Evolutionary conservation across 2,797 vertebrate species (phyloP).

Genomic region (Pogonophryne albipinna): DNA sequence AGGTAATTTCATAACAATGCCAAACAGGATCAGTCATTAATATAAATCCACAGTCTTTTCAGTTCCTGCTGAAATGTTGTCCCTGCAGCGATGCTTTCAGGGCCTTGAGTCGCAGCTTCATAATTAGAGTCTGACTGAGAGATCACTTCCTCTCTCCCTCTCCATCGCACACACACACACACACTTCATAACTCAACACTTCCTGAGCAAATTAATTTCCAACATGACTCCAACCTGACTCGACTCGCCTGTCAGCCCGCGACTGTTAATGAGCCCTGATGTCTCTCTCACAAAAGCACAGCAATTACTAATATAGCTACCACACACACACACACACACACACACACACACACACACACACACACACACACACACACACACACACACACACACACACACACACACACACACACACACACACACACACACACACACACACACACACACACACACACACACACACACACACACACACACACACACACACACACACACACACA

Average conservation of each 20-base stretch:
- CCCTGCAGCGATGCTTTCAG: constrained; percentile 24
- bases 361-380: no score
- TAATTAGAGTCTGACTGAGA: constrained; percentile 46
- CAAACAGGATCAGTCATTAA: neutral
- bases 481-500: no score
- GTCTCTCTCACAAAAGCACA: constrained; percentile 50
- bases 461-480: no score
- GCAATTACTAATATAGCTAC: constrained; percentile 44
- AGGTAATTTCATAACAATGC: neutral
- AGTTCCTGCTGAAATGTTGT: constrained; percentile 12
- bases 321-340: neutral
- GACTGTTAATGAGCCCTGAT: constrained; percentile 66
- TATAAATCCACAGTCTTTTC: neutral
- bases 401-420: neutral
- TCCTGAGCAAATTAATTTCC: constrained; percentile 71
- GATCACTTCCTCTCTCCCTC: neutral
- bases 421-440: neutral
- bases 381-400: no score
- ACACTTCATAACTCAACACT: constrained; percentile 21
- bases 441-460: no score
- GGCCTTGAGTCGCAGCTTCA: neutral
- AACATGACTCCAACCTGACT: constrained; percentile 62
- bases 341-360: constrained; percentile 1
- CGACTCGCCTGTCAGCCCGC: constrained; percentile 63
- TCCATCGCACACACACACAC: neutral